A percentile compares a stretch with the other conserved stretches of the same genome.
Evolutionary conservation across 2,113 vertebrate genomes (phyloP).

Genomic region (Acanthochromis polyacanthus): DNA sequence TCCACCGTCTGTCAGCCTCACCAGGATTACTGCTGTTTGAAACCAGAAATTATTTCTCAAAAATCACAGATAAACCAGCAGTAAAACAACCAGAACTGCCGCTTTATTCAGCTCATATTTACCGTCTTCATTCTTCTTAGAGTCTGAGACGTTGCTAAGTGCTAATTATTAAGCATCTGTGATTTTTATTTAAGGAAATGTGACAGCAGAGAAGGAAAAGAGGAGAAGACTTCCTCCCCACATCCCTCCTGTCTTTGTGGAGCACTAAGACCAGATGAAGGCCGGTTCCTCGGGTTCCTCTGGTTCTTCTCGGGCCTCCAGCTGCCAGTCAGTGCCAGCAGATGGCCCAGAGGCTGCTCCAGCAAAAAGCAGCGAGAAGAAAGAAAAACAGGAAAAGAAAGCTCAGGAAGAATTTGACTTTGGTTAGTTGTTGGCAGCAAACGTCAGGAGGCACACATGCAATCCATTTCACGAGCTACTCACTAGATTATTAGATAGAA

Average conservation of each 20-base stretch:
- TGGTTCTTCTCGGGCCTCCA: constrained; percentile 36
- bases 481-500: constrained; percentile 59
- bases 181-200: background rate
- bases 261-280: constrained; percentile 59
- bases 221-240: constrained; percentile 41
- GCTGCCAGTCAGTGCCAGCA: constrained; percentile 61
- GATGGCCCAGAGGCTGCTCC: constrained; percentile 45
- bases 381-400: constrained; percentile 49
- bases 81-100: background rate
- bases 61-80: constrained; percentile 32
- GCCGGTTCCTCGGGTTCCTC: constrained; percentile 56
- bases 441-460: constrained; percentile 54
- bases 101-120: constrained; percentile 17
- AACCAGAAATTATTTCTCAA: constrained; percentile 20
- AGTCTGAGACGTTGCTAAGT: constrained; percentile 18
- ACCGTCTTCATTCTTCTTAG: constrained; percentile 6
- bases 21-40: constrained; percentile 31
- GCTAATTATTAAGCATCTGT: background rate
- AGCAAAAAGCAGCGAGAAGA: constrained; percentile 22
- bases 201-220: constrained; percentile 13
- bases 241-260: constrained; percentile 56
- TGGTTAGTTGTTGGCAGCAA: constrained; percentile 56
- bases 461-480: constrained; percentile 58
- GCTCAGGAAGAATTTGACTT: constrained; percentile 54
- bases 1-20: constrained; percentile 35